phyloP scores from a whole-genome alignment of 2,113 vertebrate genomes.

The Elaphurus davidianus region DNA sequence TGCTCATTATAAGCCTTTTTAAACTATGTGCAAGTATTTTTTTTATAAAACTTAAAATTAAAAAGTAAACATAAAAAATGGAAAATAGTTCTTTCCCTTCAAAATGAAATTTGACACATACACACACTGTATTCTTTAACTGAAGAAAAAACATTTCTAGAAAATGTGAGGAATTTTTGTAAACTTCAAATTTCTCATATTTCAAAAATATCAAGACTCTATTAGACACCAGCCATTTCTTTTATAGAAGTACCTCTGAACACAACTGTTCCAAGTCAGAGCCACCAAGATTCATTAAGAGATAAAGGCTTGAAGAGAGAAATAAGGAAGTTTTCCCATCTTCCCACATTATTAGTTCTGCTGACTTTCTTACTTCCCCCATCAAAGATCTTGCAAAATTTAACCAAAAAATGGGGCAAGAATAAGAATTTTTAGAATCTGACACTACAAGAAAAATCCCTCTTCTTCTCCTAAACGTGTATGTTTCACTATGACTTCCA shows the following conservation, averaged over 20 bases:
- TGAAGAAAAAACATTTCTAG: not conserved
- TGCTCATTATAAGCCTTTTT: not conserved
- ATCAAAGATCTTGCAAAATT: not conserved
- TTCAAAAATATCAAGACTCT: not conserved
- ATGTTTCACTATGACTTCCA: not conserved
- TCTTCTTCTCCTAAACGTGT: not conserved
- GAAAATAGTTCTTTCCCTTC: not conserved
- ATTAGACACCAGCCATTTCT: not conserved
- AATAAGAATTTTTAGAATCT: not conserved
- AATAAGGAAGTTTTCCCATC: not conserved
- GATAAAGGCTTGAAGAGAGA: not conserved
- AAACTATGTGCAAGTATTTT: not conserved
- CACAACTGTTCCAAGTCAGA: not conserved
- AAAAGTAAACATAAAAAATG: not conserved
- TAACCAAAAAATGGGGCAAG: not conserved
- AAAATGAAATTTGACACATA: not conserved
- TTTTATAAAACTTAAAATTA: not conserved
- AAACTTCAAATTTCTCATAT: not conserved
- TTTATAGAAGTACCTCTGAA: not conserved
- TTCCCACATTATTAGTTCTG: not conserved
- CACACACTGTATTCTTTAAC: not conserved
- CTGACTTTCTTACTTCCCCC: not conserved
- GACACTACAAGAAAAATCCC: not conserved
- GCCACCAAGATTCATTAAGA: not conserved
- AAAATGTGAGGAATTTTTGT: not conserved